Evolutionary conservation across 2,888 invertebrate species (phyloP), one percentile per base, ranked within the genome.

Genomic region (Axea sp.): DNA sequence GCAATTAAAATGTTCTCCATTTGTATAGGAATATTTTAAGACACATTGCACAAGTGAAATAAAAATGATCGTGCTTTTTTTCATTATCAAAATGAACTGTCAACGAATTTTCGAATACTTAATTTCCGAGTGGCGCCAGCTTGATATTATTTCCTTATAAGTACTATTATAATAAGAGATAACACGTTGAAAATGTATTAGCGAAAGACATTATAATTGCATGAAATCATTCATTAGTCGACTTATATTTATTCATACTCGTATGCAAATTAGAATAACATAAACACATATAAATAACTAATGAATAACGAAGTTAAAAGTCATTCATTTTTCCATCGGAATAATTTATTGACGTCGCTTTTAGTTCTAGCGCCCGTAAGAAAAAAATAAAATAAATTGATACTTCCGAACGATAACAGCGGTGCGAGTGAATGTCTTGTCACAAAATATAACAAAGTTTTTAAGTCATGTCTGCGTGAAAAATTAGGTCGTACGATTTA

Each of bases 261-360:
- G 33, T 33, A 33, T 33, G 22, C 33, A 33, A 3, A 33, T 49
- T 24, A 7, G 33, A 33, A 24, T 33, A 33, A 26, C 51, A 37
- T 53, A 37, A 37, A 37, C 12, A 26, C 26, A 24, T 49, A 49
- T 49, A 49, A 49, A 49, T 49, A 37, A 22, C 26, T 15, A 35
- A 53, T 53, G 51, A 53, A 24, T 14, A 11, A 17, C 11, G 14
- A 11, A 15, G 3, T 37, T 15, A 53, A 37, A 37, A 37, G 14
- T 26, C 9, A 9, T 15, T 37, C 31, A 53, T 37, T 53, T 53
- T 37, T 53, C 51, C 9, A 28, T 14, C 37, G 26, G 19, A 11
- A 37, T 53, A 35, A 53, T 53, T 37, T 53, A 49, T 33, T 30
- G n/a, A 12, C 6, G 17, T 28, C n/a, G 31, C 26, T 6, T 9